Conservation (phyloP, 2,797 vertebrate species). For the Jordanella pulchra region DNA sequence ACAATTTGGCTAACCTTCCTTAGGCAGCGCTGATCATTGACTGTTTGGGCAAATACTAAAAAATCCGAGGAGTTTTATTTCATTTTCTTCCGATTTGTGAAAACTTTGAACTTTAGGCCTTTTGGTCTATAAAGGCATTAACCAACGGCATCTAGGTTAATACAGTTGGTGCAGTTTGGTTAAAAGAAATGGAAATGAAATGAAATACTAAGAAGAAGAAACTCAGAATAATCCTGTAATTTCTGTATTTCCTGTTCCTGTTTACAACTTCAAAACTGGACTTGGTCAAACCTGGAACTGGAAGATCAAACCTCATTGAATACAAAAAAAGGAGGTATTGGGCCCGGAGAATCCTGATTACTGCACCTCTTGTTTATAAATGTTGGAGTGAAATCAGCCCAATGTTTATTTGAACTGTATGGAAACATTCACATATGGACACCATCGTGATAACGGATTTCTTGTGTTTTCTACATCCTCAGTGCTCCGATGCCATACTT, state of each 20-base stretch:
- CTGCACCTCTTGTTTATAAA: neutral
- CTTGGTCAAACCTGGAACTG: neutral
- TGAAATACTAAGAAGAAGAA: neutral
- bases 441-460: conserved; percentile 40
- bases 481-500: conserved; percentile 99
- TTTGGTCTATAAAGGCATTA: neutral
- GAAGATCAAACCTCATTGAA: neutral
- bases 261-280: neutral
- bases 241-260: neutral
- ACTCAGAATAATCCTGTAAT: neutral
- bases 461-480: conserved; percentile 61
- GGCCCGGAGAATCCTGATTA: neutral
- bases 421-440: neutral
- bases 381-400: too few relatives aligned
- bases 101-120: neutral
- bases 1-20: too few relatives aligned
- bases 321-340: too few relatives aligned
- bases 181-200: neutral
- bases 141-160: neutral
- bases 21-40: too few relatives aligned
- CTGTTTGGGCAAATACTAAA: neutral
- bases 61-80: neutral
- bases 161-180: too few relatives aligned
- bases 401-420: neutral
- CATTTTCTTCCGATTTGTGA: neutral